Conservation (phyloP, 2,888 invertebrate species). For the Pseudococcus jackbeardsleyi region DNA sequence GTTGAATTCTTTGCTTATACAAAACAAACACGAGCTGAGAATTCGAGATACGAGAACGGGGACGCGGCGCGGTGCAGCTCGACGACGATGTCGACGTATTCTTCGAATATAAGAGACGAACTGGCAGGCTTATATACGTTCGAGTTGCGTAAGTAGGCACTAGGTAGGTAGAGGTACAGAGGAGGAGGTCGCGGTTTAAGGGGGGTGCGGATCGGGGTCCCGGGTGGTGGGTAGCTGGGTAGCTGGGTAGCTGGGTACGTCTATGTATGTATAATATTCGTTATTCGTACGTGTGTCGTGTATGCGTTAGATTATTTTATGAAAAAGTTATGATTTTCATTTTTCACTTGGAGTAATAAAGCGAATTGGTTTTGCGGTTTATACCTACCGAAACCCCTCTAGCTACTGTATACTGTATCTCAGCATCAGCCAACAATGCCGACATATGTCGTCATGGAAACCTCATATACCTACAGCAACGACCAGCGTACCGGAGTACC, state of each 20-base stretch:
- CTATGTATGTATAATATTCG: background rate
- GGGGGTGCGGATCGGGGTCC: too few species aligned
- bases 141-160: too few species aligned
- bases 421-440: background rate
- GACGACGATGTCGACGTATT: background rate
- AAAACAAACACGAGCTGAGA: background rate
- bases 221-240: too few species aligned
- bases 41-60: background rate
- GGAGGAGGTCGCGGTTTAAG: too few species aligned
- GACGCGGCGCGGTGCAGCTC: too few species aligned
- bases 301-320: constrained; percentile 29
- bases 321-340: constrained; percentile 47
- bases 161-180: too few species aligned
- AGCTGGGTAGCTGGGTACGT: too few species aligned
- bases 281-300: background rate
- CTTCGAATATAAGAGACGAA: background rate
- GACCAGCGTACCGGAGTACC: background rate
- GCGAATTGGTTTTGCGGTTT: constrained; percentile 40
- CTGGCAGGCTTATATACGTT: background rate
- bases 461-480: background rate
- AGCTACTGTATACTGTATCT: background rate
- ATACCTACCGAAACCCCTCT: background rate
- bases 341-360: constrained; percentile 33
- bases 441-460: constrained; percentile 28
- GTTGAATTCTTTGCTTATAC: background rate